Conservation (phyloP, 2,797 vertebrate genomes). For the Carcharodon carcharias region DNA sequence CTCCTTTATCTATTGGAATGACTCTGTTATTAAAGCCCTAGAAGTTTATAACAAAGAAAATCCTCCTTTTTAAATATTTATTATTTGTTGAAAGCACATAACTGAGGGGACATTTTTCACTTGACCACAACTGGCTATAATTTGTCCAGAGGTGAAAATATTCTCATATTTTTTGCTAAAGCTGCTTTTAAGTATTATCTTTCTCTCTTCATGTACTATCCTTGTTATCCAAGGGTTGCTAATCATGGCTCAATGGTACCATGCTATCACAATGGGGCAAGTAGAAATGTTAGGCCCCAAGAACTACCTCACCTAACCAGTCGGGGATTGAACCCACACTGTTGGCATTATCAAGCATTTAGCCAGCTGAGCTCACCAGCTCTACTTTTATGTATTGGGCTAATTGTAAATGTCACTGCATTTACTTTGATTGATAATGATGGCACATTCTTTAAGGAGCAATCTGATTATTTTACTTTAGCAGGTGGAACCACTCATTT, state of each 20-base stretch:
- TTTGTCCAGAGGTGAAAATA: neutral
- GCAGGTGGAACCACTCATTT: neutral
- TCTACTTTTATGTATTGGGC: neutral
- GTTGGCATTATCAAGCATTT: too few species aligned
- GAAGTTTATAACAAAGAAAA: conserved; percentile 3
- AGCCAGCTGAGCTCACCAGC: too few species aligned
- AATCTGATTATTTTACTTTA: neutral
- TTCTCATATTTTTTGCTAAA: neutral
- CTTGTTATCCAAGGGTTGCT: too few species aligned
- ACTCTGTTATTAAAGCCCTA: neutral
- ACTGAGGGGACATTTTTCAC: neutral
- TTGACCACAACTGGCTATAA: neutral
- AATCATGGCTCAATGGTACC: too few species aligned
- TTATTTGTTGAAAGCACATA: neutral
- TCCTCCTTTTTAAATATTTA: neutral
- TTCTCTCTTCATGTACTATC: too few species aligned
- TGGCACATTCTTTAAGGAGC: neutral
- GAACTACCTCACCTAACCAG: too few species aligned
- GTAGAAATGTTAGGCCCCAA: too few species aligned
- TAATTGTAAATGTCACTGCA: neutral
- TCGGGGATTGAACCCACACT: too few species aligned
- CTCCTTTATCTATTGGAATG: neutral
- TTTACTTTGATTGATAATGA: neutral
- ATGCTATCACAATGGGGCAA: too few species aligned
- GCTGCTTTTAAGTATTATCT: neutral